Percentiles rank a stretch among this genome's conserved stretches.
Conservation (phyloP, 2,113 vertebrate genomes). For the Sciurus niger region DNA sequence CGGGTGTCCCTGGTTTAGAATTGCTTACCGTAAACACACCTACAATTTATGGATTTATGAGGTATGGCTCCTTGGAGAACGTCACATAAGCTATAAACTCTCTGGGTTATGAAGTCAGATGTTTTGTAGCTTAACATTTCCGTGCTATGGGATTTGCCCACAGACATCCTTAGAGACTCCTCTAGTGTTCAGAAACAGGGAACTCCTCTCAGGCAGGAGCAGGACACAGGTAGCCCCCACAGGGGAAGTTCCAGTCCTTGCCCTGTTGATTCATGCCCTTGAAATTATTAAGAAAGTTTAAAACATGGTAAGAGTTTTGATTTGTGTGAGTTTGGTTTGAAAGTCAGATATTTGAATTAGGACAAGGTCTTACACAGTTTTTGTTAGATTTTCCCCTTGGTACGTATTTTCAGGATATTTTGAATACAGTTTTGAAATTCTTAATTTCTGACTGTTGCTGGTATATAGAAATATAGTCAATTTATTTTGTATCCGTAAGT, state of each 20-base stretch:
- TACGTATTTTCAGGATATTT: not conserved
- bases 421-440: not conserved
- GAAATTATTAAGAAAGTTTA: not conserved
- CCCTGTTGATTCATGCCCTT: not conserved
- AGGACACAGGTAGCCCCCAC: not conserved
- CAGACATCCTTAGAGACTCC: not conserved
- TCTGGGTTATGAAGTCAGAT: slow-evolving; percentile 50
- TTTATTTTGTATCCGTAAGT: not conserved
- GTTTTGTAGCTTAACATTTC: slow-evolving; percentile 52
- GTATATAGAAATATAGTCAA: not conserved
- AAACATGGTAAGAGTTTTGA: not conserved
- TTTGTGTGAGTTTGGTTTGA: not conserved
- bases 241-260: not conserved
- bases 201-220: not conserved
- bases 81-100: slow-evolving; percentile 21
- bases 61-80: slow-evolving; percentile 33
- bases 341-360: not conserved
- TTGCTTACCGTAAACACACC: slow-evolving; percentile 10
- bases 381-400: slow-evolving; percentile 8
- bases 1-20: not conserved
- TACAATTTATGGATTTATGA: slow-evolving; percentile 46
- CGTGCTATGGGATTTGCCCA: not conserved
- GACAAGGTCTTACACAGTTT: not conserved
- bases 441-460: not conserved
- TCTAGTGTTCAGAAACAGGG: not conserved